These are phyloP conservation scores for Montipora capricornis DNA, from an alignment of 64 coral and sea anemone species.

Conservation along the genomic window DNA sequence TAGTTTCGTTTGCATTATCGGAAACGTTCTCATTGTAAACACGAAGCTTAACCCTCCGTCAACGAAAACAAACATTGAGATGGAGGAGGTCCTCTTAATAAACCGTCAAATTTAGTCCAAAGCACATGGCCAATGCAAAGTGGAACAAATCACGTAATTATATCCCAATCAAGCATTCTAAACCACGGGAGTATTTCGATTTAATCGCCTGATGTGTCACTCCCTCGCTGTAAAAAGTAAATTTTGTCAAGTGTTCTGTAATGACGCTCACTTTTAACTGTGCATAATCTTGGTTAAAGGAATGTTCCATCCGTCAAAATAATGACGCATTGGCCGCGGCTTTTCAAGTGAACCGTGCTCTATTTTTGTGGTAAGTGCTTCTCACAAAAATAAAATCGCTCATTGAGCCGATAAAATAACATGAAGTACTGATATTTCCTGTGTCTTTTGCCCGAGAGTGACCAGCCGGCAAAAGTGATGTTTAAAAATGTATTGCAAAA, in stretches of 20 bases:
- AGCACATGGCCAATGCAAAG: conserved; percentile 24
- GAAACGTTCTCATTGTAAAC: not conserved
- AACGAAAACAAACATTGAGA: conserved; percentile 44
- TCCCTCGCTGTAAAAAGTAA: not conserved
- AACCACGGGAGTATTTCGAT: not conserved
- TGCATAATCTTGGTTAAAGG: not conserved
- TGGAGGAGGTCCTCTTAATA: conserved; percentile 43
- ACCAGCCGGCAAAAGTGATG: not conserved
- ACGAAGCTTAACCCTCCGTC: not conserved
- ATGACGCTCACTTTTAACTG: not conserved
- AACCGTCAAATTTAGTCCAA: conserved; percentile 33
- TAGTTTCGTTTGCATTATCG: not conserved
- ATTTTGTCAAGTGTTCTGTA: conserved; percentile 11
- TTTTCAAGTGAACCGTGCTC: not conserved
- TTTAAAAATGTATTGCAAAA: conserved; percentile 19
- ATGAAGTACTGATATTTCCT: not conserved
- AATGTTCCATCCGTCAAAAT: not conserved
- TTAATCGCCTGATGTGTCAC: not conserved
- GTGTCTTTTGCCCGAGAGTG: no score
- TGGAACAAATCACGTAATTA: conserved; percentile 51
- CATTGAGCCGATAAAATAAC: not conserved
- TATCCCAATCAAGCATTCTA: conserved; percentile 22
- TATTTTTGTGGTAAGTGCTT: not conserved
- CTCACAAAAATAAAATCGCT: not conserved
- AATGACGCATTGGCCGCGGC: not conserved